Percentiles rank a stretch among this genome's conserved stretches.
phyloP scores from a whole-genome alignment of 1,140 invertebrate species.

The Lasaia peninsularis region DNA sequence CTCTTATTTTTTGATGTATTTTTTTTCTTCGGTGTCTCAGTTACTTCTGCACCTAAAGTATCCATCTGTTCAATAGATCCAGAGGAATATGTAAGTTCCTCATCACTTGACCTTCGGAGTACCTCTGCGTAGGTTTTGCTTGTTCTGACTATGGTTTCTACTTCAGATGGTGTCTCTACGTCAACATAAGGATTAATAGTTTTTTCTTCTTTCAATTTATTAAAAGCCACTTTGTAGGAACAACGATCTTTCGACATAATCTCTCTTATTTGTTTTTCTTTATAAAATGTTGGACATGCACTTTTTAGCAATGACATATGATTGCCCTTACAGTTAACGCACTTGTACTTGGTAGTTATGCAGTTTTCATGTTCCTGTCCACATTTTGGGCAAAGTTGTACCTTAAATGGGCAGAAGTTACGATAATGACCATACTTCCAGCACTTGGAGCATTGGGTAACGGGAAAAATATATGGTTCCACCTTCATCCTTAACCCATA shows the following conservation, averaged over 20 bases:
- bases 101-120: neutral
- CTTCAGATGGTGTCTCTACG: neutral
- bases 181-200: neutral
- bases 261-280: constrained; percentile 17
- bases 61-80: neutral
- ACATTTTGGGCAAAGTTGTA: constrained; percentile 17
- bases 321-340: constrained; percentile 17
- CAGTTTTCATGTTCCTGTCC: constrained; percentile 15
- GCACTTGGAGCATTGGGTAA: constrained; percentile 17
- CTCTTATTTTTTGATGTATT: neutral
- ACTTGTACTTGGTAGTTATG: constrained; percentile 12
- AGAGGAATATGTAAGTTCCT: neutral
- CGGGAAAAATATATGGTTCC: constrained; percentile 21
- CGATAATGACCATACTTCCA: constrained; percentile 18
- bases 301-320: constrained; percentile 17
- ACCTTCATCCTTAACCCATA: constrained; percentile 19
- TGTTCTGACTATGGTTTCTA: neutral
- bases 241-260: constrained; percentile 1
- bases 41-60: neutral
- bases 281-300: constrained; percentile 9
- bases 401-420: constrained; percentile 5
- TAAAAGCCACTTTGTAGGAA: neutral
- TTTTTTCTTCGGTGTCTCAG: neutral
- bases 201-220: neutral
- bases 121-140: neutral